Evolutionary conservation across 2,888 invertebrate genomes (phyloP), one percentile per base, ranked within the genome.

Genomic region (Agrotis puta): DNA sequence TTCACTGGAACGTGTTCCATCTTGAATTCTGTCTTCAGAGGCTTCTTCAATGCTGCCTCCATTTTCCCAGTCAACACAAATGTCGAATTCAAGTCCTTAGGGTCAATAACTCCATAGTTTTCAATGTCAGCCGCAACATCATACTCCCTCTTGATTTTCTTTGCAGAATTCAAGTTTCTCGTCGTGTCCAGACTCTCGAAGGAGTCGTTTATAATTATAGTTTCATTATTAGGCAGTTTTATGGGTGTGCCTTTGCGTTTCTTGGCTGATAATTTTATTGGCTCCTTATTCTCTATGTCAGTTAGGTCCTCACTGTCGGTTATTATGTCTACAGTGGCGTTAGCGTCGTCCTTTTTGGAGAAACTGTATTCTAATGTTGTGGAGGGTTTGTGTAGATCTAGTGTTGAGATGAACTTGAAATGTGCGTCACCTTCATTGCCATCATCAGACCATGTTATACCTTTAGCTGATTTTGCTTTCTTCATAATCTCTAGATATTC

Each of bases 401-500:
- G 70, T 14, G 90, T 92, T 0, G 92, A 89, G 27, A 95, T 88
- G 74, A 91, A 94, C 81, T 92, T 92, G 83, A 94, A 93, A 27
- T 92, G 88, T 0, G 91, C 74, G 51, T 94, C 93, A 2, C 69
- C 85, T 48, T 92, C 92, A 0, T 74, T 63, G 16, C 94, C 93
- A 51, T 91, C 91, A 79, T 97, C 97, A 0, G 96, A 96, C 97
- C 97, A 97, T 16, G 96, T 96, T 18, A 97, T 97, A 43, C 94
- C 94, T 85, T 96, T 96, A 1, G 96, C 95, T 0, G 97, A 96
- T 84, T 97, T 97, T 0, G 97, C 94, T 74, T 96, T 95, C 77
- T 96, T 96, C 82, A 97, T 94, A 0, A 97, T 87, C 11, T 97
- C 96, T 39, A 97, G 90, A 79, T 97, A 97, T 75, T 97, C 96